Conservation (phyloP, 92 coral and sea anemone species). For the Porites evermanni region DNA sequence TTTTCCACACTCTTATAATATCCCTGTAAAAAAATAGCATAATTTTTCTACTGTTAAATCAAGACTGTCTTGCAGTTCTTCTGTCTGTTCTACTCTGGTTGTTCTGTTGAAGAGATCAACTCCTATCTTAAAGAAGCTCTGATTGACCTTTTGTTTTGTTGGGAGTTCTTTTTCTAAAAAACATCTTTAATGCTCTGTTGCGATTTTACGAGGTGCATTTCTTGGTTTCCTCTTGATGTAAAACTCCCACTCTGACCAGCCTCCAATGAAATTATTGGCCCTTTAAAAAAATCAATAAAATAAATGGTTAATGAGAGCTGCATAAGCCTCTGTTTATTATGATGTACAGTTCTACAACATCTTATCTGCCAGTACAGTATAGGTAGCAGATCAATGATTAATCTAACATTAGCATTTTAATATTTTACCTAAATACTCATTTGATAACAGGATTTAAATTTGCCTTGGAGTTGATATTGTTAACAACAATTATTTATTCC, state of each 20-base stretch:
- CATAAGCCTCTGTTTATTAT: not conserved
- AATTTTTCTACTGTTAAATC: no score
- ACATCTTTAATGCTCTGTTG: conserved; percentile 17
- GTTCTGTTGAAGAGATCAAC: not conserved
- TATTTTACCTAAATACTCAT: no score
- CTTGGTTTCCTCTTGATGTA: conserved; percentile 21
- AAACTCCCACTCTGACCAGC: conserved; percentile 77
- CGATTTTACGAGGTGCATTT: not conserved
- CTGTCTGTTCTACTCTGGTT: no score
- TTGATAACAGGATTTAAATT: no score
- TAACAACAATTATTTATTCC: not conserved
- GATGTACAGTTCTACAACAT: not conserved
- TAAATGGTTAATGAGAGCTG: not conserved
- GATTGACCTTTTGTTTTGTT: not conserved
- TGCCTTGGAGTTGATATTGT: no score
- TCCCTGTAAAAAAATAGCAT: no score
- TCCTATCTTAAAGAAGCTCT: not conserved
- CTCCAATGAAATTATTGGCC: conserved; percentile 67
- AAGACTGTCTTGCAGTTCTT: no score
- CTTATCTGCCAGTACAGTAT: no score
- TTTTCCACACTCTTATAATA: no score
- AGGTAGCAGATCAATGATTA: no score
- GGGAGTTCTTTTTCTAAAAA: not conserved
- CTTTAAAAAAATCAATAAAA: conserved; percentile 36
- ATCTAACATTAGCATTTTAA: no score